Base-by-base conservation (phyloP, 2,113 vertebrate genomes). In the Leptosomus discolor region DNA sequence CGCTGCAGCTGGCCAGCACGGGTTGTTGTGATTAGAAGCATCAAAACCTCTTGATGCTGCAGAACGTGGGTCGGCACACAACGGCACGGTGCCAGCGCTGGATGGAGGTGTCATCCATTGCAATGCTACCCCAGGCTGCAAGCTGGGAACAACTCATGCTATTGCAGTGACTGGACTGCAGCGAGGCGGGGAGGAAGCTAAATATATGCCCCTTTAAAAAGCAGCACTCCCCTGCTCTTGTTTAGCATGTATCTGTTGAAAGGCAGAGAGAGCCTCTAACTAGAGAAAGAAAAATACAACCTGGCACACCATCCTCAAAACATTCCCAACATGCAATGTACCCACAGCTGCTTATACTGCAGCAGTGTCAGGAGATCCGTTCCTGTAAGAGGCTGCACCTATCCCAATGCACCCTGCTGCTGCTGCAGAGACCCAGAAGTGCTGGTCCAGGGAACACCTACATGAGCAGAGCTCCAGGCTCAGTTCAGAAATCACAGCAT, bases 221-320 rank as follows among this genome's bases (percentile, higher is more conserved):
- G 88, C 90, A 97, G 90, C 77, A 20, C 92, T 90, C 74, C 81
- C 74, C 94, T 94, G 88, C 74, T 54, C 81, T 78, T 75, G 85
- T 77, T 87, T 54, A 94, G 85, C 32, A 41, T 14, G 20, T 30
- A 45, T 74, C 71, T 82, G 67, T 15, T 22, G 41, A 54, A 50
- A 90, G 73, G 92, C 68, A 90, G 34, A 51, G 69, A 77, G 45
- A 81, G 64, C 45, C n/a, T 90, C 29, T n/a, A 60, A 61, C 54
- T 7, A 43, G n/a, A 41, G 69, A 20, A 26, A 89, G 58, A 11
- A 43, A 85, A 93, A 70, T 5, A 63, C 77, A 91, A 2, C 81
- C 81, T 53, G 43, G 85, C 64, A 92, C 51, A 54, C 7, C 37
- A 29, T 26, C 77, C 94, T 57, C 1, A 2, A 74, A 80, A 84